Evolutionary conservation across 2,113 vertebrate species (phyloP).

Genomic region (Hymenochirus boettgeri): DNA sequence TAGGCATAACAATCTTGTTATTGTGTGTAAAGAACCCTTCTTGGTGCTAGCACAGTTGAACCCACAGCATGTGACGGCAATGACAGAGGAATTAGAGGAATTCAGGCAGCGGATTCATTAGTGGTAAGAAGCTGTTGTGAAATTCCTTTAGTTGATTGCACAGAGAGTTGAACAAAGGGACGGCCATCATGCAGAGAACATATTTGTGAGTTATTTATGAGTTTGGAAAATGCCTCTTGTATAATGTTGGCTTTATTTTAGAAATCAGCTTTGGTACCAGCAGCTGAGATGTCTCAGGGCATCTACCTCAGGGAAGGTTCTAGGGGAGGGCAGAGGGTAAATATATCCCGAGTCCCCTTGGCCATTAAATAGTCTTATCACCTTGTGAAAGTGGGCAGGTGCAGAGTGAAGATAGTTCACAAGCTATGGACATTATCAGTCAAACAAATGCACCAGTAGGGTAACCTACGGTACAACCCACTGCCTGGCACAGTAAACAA

Average conservation of each 20-base stretch:
- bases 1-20: not conserved
- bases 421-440: too few species aligned
- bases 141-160: slow-evolving; percentile 5
- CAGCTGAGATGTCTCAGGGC: slow-evolving; percentile 18
- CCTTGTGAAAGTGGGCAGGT: too few species aligned
- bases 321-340: too few species aligned
- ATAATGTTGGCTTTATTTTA: slow-evolving; percentile 30
- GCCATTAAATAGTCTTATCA: too few species aligned
- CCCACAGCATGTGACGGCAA: slow-evolving; percentile 10
- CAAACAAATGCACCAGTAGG: too few species aligned
- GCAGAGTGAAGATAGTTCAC: too few species aligned
- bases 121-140: slow-evolving; percentile 17
- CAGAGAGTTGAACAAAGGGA: slow-evolving; percentile 18
- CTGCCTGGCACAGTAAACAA: too few species aligned
- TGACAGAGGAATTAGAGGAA: slow-evolving; percentile 30
- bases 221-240: slow-evolving; percentile 21
- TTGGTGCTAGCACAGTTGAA: not conserved
- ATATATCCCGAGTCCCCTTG: too few species aligned
- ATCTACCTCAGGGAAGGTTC: too few species aligned
- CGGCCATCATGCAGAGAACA: slow-evolving; percentile 17
- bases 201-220: slow-evolving; percentile 40
- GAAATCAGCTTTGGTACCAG: slow-evolving; percentile 19
- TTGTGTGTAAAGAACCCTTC: not conserved
- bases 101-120: slow-evolving; percentile 16
- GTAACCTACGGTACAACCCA: too few species aligned